Conservation (phyloP, 2,113 vertebrate genomes). For the Apteryx owenii region DNA sequence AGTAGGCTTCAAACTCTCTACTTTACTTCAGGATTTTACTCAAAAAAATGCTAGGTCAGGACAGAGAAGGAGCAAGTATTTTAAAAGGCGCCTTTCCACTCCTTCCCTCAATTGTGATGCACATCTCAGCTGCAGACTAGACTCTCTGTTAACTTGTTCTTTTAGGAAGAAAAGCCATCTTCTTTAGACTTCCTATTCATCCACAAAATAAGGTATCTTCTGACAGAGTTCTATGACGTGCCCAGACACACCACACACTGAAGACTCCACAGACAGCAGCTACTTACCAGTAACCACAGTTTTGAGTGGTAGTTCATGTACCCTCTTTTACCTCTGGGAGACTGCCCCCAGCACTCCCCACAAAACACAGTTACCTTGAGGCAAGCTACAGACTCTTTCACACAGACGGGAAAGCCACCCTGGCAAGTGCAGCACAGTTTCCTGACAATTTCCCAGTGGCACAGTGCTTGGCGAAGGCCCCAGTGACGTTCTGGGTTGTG, state of each 20-base stretch:
- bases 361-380: not conserved
- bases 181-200: not conserved
- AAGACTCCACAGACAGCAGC: not conserved
- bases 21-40: not conserved
- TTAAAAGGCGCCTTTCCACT: not conserved
- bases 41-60: not conserved
- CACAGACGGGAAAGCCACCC: not conserved
- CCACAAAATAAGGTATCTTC: not conserved
- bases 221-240: fast-evolving
- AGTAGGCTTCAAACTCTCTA: not conserved
- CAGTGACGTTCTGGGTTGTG: not conserved
- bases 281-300: slow-evolving; percentile 5
- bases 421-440: not conserved
- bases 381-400: not conserved
- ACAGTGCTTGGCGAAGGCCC: not conserved
- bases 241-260: not conserved
- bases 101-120: not conserved
- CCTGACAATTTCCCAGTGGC: not conserved
- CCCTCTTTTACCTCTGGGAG: not conserved
- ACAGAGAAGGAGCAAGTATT: not conserved
- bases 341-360: not conserved
- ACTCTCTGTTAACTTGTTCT: not conserved
- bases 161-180: not conserved
- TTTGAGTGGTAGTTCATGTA: not conserved
- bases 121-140: not conserved